Evolutionary conservation across 2,113 vertebrate species (phyloP).

Genomic region (Cercopithecus mona): DNA sequence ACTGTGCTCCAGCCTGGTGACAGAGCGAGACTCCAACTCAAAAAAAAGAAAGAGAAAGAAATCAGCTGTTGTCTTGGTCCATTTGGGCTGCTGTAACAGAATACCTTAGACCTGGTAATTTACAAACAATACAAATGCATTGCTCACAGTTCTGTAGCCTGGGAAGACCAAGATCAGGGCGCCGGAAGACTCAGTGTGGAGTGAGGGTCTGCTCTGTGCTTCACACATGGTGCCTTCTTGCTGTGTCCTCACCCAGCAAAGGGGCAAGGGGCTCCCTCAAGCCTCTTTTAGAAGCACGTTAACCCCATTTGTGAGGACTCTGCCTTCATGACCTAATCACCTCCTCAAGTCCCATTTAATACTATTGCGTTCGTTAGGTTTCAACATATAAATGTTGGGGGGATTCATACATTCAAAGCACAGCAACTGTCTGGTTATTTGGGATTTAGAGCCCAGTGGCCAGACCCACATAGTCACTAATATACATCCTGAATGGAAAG

Average conservation of each 20-base stretch:
- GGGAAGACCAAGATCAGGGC: neutral
- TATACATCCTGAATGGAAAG: neutral
- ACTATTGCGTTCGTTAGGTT: neutral
- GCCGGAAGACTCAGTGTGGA: neutral
- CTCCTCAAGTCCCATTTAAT: neutral
- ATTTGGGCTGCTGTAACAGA: neutral
- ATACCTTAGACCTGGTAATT: neutral
- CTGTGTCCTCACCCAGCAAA: neutral
- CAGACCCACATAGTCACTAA: neutral
- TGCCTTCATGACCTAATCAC: neutral
- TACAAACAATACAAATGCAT: neutral
- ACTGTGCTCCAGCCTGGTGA: no score
- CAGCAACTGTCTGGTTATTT: neutral
- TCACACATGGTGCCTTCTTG: neutral
- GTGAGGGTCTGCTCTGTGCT: neutral
- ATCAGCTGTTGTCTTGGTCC: neutral
- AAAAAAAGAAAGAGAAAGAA: no score
- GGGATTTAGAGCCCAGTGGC: neutral
- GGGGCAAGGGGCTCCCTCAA: neutral
- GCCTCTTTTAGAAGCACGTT: neutral
- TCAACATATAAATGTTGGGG: neutral
- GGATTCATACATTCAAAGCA: neutral
- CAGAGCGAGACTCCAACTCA: no score
- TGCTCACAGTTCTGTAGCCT: neutral
- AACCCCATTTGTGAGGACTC: neutral